phyloP scores from a whole-genome alignment of 2,888 invertebrate genomes.

The Endomychus coccineus region DNA sequence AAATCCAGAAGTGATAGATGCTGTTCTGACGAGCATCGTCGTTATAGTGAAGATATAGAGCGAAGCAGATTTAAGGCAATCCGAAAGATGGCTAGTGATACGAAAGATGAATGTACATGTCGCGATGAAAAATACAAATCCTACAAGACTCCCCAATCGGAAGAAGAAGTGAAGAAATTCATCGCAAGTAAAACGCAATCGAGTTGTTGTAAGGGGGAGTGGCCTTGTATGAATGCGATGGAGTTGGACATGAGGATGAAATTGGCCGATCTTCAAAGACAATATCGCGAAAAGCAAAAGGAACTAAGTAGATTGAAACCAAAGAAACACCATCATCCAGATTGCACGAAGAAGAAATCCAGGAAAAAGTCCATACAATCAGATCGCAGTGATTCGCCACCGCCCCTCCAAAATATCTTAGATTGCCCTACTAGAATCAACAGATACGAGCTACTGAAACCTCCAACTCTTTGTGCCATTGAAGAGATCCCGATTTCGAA shows the following conservation, averaged over 20 bases:
- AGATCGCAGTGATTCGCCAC: slow-evolving; percentile 35
- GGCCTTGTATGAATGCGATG: slow-evolving; percentile 58
- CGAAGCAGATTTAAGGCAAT: slow-evolving; percentile 8
- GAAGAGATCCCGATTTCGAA: slow-evolving; percentile 9
- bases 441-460: slow-evolving; percentile 36
- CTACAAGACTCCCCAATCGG: slow-evolving; percentile 42
- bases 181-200: slow-evolving; percentile 36
- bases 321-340: slow-evolving; percentile 39
- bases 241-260: slow-evolving; percentile 77
- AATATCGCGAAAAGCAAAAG: slow-evolving; percentile 75
- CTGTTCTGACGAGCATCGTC: slow-evolving; percentile 11
- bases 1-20: slow-evolving; percentile 34
- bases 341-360: slow-evolving; percentile 43
- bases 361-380: slow-evolving; percentile 43
- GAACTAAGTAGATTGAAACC: slow-evolving; percentile 68
- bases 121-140: slow-evolving; percentile 32
- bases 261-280: slow-evolving; percentile 71
- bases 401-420: slow-evolving; percentile 31
- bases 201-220: slow-evolving; percentile 33
- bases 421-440: slow-evolving; percentile 1
- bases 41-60: no score
- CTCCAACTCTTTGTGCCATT: slow-evolving; percentile 39
- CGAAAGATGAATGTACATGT: slow-evolving; percentile 29
- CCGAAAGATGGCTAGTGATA: slow-evolving; percentile 14
- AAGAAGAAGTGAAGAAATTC: slow-evolving; percentile 40